Percentiles rank a stretch among this genome's conserved stretches.
Conservation (phyloP, 2,797 vertebrate genomes). For the Alfaro cultratus region DNA sequence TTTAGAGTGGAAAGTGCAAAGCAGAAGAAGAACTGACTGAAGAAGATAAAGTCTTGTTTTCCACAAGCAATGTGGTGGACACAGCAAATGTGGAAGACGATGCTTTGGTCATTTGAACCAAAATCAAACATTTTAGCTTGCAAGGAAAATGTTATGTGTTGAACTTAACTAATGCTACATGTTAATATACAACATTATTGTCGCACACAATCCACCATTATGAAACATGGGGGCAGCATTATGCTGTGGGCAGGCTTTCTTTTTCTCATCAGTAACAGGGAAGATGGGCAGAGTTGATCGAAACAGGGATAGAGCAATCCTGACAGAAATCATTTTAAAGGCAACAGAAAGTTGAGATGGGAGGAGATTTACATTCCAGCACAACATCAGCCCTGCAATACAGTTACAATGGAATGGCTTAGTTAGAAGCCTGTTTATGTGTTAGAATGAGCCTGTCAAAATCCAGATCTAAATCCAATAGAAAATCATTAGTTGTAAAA, state of each 20-base stretch:
- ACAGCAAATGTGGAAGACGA: neutral
- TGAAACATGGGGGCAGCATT: neutral
- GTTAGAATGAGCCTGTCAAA: neutral
- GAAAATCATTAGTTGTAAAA: neutral
- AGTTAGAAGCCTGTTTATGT: neutral
- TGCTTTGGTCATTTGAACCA: neutral
- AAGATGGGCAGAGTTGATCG: neutral
- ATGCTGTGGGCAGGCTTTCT: neutral
- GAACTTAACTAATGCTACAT: neutral
- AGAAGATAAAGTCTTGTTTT: neutral
- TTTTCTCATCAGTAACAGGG: neutral
- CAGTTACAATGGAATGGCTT: neutral
- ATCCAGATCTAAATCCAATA: neutral
- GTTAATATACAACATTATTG: neutral
- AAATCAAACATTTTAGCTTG: neutral
- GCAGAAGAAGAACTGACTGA: neutral
- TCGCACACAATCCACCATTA: neutral
- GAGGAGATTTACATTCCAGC: neutral
- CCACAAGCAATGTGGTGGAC: neutral
- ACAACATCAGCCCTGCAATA: neutral
- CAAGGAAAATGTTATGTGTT: neutral
- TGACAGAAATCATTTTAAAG: neutral
- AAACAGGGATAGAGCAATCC: neutral
- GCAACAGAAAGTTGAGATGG: neutral
- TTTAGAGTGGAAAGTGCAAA: neutral